A percentile compares a stretch with the other conserved stretches of the same genome.
These are phyloP conservation scores for Ceramica pisi DNA, from an alignment of 2,888 invertebrate genomes.

Conservation along the genomic window DNA sequence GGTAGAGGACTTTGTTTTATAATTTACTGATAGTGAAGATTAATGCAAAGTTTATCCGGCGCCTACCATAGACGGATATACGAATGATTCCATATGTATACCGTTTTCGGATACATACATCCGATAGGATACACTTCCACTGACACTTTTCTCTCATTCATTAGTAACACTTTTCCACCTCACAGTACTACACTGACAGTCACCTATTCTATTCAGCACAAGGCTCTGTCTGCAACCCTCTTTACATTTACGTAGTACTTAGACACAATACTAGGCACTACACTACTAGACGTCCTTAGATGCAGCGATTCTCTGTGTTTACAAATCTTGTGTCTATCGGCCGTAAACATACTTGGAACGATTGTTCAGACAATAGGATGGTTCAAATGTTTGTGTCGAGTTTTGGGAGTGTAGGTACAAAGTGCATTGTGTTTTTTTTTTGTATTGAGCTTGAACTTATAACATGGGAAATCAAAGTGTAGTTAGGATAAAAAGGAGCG, in stretches of 20 bases:
- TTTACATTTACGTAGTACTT: constrained; percentile 16
- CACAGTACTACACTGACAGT: not conserved
- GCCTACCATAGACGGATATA: too few species aligned
- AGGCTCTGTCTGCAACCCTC: not conserved
- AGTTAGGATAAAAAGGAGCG: too few species aligned
- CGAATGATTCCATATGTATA: too few species aligned
- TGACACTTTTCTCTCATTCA: too few species aligned
- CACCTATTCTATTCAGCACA: constrained; percentile 10
- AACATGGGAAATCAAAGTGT: too few species aligned
- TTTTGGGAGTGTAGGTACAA: not conserved
- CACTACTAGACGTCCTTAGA: not conserved
- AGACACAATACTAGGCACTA: not conserved
- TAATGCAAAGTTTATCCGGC: too few species aligned
- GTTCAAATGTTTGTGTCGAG: not conserved
- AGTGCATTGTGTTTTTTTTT: not conserved
- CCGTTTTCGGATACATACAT: too few species aligned
- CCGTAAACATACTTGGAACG: constrained; percentile 32
- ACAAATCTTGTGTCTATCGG: constrained; percentile 16
- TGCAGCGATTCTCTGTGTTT: constrained; percentile 6
- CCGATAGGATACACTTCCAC: too few species aligned
- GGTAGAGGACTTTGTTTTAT: too few species aligned
- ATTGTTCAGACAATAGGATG: constrained; percentile 29
- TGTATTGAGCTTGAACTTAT: too few species aligned
- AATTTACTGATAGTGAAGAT: too few species aligned
- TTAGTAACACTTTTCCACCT: too few species aligned